phyloP scores from a whole-genome alignment of 2,888 invertebrate genomes.

The Lepidocyrtoides sp. region DNA sequence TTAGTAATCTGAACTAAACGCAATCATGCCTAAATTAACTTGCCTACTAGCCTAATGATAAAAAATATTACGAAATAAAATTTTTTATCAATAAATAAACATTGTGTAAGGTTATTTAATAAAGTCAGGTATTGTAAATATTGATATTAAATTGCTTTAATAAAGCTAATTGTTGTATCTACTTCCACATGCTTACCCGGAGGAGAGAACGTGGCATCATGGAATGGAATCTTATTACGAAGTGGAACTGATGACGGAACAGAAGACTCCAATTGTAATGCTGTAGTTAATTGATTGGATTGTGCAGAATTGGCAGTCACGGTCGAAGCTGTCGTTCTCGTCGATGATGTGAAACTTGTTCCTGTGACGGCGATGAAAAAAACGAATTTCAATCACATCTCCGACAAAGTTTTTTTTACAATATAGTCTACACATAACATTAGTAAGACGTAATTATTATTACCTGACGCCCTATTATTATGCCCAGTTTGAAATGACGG shows the following conservation, averaged over 20 bases:
- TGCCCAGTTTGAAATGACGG: slow-evolving; percentile 87
- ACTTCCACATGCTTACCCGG: slow-evolving; percentile 77
- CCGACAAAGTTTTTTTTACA: background rate
- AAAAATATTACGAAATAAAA: background rate
- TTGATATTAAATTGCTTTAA: slow-evolving; percentile 19
- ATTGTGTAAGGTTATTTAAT: slow-evolving; percentile 4
- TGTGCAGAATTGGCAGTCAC: slow-evolving; percentile 76
- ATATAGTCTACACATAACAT: too few species aligned
- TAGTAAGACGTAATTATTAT: too few species aligned
- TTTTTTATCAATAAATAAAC: background rate
- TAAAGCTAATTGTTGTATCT: background rate
- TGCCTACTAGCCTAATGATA: background rate
- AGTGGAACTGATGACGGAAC: slow-evolving; percentile 59
- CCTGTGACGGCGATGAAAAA: slow-evolving; percentile 57
- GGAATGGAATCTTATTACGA: slow-evolving; percentile 67
- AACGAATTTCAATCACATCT: background rate
- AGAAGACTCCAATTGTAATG: slow-evolving; percentile 76
- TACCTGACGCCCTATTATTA: slow-evolving; percentile 86
- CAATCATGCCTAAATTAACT: too few species aligned
- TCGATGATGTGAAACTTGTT: slow-evolving; percentile 80
- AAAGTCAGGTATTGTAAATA: background rate
- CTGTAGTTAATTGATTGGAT: slow-evolving; percentile 73
- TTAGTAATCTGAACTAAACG: too few species aligned
- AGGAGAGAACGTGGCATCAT: slow-evolving; percentile 79
- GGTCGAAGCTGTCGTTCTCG: slow-evolving; percentile 72